Evolutionary conservation across 2,888 invertebrate genomes (phyloP), one percentile per base, ranked within the genome.

Genomic region (Linnaemya tessellans): DNA sequence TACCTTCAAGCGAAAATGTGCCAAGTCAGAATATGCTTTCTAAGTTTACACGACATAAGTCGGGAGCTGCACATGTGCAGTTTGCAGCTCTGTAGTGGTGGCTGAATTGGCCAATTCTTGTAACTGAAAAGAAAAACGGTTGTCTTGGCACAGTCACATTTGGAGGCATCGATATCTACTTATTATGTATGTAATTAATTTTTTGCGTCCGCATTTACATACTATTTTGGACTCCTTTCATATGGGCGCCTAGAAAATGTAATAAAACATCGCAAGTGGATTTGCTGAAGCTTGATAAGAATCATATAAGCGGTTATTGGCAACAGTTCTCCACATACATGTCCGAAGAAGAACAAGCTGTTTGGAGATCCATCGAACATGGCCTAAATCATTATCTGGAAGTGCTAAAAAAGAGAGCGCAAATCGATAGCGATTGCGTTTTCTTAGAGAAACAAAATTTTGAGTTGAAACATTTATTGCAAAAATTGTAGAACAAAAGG

Each of bases 281-380:
- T 73, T 77, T 88, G 91, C 7, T 89, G 9, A 80, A 87, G 9
- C 75, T 87, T 8, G 89, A 89, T 35, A 88, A 92, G 0, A 92
- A 94, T 35, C 95, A 95, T 88, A 95, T 96, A 30, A 93, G 93
- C 10, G 90, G 92, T 1, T 97, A 95, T 91, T 97, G 97, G 97
- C 90, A 92, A 9, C 93, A 94, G 85, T 96, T 95, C 92, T 93
- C 93, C 82, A 93, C 93, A 51, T 91, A 95, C 9, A 95, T 96
- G 88, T 93, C 95, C 0, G 87, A 92, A 0, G 94, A 95, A 60
- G 95, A 95, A 86, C 94, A 95, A 87, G 94, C 94, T 80, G 92
- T 97, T 54, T 97, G 97, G 97, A 95, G 90, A 56, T 89, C 89
- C 0, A 87, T 92, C 22, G 91, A 92, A 64, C 91, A 92, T 81